Percentiles rank a stretch among this genome's conserved stretches.
Evolutionary conservation across 2,797 vertebrate species (phyloP).

Genomic region (Anguilla megastoma): DNA sequence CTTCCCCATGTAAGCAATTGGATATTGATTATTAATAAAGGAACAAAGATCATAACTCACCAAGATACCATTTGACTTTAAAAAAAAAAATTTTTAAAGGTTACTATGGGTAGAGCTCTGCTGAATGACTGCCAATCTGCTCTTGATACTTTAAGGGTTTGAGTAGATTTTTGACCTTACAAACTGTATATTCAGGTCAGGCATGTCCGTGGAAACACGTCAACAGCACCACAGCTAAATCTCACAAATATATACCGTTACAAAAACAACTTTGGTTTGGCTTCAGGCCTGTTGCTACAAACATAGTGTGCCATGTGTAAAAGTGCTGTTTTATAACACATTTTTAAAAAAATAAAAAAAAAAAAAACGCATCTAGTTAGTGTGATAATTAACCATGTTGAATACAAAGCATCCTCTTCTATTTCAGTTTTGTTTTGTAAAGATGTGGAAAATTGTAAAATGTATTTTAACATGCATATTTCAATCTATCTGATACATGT

Average conservation of each 20-base stretch:
- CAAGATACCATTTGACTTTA: conserved; percentile 19
- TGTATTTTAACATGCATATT: neutral
- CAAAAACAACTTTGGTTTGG: neutral
- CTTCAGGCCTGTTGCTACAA: neutral
- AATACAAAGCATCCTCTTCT: neutral
- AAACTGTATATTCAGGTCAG: neutral
- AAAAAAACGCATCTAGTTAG: neutral
- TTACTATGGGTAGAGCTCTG: conserved; percentile 25
- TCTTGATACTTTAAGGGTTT: neutral
- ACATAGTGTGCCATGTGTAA: neutral
- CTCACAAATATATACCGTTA: neutral
- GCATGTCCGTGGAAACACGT: neutral
- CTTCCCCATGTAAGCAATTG: conserved; percentile 49
- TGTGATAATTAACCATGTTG: neutral
- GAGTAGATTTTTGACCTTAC: neutral
- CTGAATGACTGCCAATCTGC: neutral
- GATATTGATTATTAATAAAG: conserved; percentile 57
- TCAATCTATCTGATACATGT: neutral
- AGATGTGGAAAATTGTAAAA: neutral
- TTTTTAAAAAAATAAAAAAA: neutral
- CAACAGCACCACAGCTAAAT: neutral
- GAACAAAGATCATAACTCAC: conserved; percentile 38
- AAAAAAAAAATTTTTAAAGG: conserved; percentile 22
- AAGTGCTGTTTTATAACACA: neutral
- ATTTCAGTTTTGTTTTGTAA: neutral